Evolutionary conservation across 2,797 vertebrate genomes (phyloP).

Genomic region (Lacerta viridis): DNA sequence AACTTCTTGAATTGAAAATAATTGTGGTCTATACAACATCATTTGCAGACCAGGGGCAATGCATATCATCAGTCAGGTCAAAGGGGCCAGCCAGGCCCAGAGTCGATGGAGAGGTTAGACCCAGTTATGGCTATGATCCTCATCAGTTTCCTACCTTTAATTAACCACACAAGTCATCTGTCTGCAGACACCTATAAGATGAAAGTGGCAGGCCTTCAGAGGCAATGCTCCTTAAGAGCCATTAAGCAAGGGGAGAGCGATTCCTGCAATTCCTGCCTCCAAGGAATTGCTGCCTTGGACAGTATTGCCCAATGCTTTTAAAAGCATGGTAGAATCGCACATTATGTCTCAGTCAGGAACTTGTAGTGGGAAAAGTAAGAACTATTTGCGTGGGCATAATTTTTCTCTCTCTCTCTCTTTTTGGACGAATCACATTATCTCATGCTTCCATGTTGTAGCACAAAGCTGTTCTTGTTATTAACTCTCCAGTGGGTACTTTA

Average conservation of each 20-base stretch:
- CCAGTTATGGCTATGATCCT: not conserved
- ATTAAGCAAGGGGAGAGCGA: not conserved
- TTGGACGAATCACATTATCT: not conserved
- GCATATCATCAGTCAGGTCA: not conserved
- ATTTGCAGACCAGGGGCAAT: not conserved
- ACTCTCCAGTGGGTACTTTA: not conserved
- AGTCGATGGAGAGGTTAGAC: not conserved
- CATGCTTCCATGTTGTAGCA: not conserved
- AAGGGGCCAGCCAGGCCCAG: not conserved
- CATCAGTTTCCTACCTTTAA: not conserved
- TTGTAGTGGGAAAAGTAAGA: not conserved
- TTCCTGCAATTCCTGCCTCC: not conserved
- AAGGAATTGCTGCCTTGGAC: not conserved
- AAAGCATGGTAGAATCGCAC: not conserved
- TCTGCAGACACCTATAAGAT: slow-evolving; percentile 39
- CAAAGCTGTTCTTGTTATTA: not conserved
- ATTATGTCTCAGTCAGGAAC: not conserved
- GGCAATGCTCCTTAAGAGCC: slow-evolving; percentile 28
- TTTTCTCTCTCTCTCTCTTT: not conserved
- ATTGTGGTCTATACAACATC: not conserved
- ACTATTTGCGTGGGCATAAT: not conserved
- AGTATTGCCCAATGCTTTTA: slow-evolving; percentile 43
- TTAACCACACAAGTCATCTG: slow-evolving; percentile 12
- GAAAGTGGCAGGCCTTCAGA: slow-evolving; percentile 16
- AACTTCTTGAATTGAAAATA: slow-evolving; percentile 35